A percentile compares a stretch with the other conserved stretches of the same genome.
Conservation (phyloP, 2,113 vertebrate species). For the Carlito syrichta region DNA sequence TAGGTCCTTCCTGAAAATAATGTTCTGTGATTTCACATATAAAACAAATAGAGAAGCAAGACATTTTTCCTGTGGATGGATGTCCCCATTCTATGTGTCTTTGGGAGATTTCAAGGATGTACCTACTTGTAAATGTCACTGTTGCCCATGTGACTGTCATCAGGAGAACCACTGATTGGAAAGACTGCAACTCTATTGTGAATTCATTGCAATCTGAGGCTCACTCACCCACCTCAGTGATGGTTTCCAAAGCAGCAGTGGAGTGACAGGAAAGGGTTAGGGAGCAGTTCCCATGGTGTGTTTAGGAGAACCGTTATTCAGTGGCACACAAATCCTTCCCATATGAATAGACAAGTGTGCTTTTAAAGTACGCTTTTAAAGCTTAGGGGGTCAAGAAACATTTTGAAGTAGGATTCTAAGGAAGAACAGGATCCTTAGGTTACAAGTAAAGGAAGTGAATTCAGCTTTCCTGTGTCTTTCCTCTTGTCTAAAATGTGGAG, state of each 20-base stretch:
- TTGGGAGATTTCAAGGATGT: neutral
- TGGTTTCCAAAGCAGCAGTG: neutral
- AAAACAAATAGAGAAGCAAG: neutral
- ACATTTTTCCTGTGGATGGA: neutral
- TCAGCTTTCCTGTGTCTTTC: neutral
- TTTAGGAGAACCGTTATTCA: neutral
- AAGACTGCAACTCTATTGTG: too few relatives aligned
- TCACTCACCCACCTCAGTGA: neutral
- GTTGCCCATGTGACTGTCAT: fast-evolving
- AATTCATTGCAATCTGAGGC: neutral
- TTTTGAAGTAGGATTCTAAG: neutral
- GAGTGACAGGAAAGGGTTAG: neutral
- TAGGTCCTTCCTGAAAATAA: neutral
- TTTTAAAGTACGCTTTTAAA: neutral
- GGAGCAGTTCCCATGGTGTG: too few relatives aligned
- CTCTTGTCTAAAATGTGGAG: neutral
- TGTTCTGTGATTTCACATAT: neutral
- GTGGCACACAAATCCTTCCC: neutral
- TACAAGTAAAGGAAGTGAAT: neutral
- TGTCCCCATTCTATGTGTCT: neutral
- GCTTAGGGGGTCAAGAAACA: neutral
- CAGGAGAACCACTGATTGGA: neutral
- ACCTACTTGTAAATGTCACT: neutral
- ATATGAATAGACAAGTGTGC: neutral
- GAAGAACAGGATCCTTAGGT: neutral